A percentile compares a stretch with the other conserved stretches of the same genome.
Evolutionary conservation across 2,888 invertebrate species (phyloP).

Genomic region (Morpho helenor): DNA sequence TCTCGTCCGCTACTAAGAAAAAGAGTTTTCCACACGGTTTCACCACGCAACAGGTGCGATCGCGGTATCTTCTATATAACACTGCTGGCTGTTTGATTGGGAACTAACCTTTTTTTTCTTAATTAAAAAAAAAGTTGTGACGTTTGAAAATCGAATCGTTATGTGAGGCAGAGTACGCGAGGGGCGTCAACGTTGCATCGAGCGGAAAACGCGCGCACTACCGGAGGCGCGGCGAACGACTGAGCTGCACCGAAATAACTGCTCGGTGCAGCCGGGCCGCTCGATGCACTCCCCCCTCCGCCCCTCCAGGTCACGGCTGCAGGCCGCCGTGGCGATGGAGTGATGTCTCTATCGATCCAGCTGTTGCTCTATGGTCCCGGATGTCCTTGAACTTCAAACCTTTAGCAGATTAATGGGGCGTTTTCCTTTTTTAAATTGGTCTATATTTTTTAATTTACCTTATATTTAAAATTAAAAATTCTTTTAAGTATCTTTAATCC

Average conservation of each 20-base stretch:
- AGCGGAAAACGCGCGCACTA: constrained; percentile 53
- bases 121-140: constrained; percentile 17
- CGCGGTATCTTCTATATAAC: constrained; percentile 7
- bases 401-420: constrained; percentile 5
- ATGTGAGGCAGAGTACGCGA: constrained; percentile 40
- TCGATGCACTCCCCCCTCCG: constrained; percentile 54
- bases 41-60: constrained; percentile 65
- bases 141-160: constrained; percentile 27
- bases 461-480: background rate
- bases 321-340: constrained; percentile 52
- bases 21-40: constrained; percentile 74
- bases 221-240: constrained; percentile 64
- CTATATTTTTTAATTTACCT: background rate
- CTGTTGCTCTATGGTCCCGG: constrained; percentile 61
- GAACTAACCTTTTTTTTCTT: constrained; percentile 4
- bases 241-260: constrained; percentile 78
- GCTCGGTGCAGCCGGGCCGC: constrained; percentile 72
- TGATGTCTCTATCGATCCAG: constrained; percentile 65
- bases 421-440: background rate
- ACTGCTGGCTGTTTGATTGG: constrained; percentile 11
- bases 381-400: constrained; percentile 32
- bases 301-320: constrained; percentile 70
- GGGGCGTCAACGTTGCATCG: constrained; percentile 42
- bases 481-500: too few species aligned
- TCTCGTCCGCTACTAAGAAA: constrained; percentile 70